These are phyloP conservation scores for Heliconius ethilla DNA, from an alignment of 2,888 invertebrate species.

Conservation along the genomic window DNA sequence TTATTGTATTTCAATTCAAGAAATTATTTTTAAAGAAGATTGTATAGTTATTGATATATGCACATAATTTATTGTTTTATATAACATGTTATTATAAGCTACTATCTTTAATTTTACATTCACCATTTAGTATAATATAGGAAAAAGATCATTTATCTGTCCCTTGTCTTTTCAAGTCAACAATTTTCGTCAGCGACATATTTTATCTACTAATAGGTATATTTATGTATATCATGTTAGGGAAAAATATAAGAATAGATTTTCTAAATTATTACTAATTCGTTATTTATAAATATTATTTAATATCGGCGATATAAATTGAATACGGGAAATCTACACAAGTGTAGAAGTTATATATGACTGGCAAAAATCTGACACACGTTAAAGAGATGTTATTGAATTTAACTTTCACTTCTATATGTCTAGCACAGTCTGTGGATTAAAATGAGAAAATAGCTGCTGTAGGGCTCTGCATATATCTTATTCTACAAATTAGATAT, in stretches of 20 bases:
- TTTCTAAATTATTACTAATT: no score
- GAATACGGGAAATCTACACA: neutral
- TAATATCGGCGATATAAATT: neutral
- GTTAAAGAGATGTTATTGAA: neutral
- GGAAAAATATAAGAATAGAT: no score
- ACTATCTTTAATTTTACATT: neutral
- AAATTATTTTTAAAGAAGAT: neutral
- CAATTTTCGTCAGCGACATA: no score
- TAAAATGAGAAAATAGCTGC: neutral
- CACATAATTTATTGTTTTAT: neutral
- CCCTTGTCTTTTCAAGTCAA: no score
- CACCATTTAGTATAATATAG: neutral
- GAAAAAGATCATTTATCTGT: no score
- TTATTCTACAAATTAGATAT: no score
- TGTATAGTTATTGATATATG: neutral
- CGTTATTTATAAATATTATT: neutral
- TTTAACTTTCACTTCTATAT: conserved; percentile 7
- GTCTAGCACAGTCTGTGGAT: neutral
- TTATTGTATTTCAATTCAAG: conserved; percentile 2
- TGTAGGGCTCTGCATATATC: neutral
- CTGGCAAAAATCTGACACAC: neutral
- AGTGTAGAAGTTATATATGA: neutral
- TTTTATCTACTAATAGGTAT: no score
- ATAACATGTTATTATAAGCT: neutral
- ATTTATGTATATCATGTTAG: no score